Base-by-base conservation (phyloP, 2,888 invertebrate genomes). In the Chrysodeixis includens region DNA sequence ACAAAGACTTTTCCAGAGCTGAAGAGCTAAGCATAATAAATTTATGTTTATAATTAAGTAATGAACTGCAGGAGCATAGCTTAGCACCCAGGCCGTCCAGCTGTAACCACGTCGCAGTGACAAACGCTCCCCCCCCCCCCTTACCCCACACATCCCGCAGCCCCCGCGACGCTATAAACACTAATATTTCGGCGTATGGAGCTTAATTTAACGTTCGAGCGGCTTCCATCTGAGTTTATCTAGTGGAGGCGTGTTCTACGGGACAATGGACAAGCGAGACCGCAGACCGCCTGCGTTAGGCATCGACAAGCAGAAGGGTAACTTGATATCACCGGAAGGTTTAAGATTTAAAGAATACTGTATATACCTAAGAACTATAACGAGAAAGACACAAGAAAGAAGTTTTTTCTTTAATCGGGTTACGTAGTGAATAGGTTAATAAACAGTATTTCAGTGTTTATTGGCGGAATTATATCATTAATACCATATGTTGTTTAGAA, bases 181-280 rank as follows among this genome's bases (percentile, higher is more conserved):
- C 30, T 18, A 46, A 46, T 46, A 18, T 49, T 40, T 49, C 44
- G 49, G 51, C 18, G 46, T 46, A 20, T 18, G 46, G 62, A 60
- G 56, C 60, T 62, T 66, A 49, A 75, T 78, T 67, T 63, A 67
- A 64, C 76, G 63, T 68, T 67, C 62, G 71, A 56, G 22, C 51
- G 61, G 56, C 51, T 62, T 56, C 71, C 55, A 54, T 8, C 65
- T 60, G n/a, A 44, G 64, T 53, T 61, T 60, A 46, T 46, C 40
- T 56, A 54, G 61, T 26, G 35, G 18, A 18, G 10, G 8, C 59
- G 51, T 40, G 63, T 63, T 56, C 53, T 40, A 74, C 9, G 35
- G 53, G 18, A 63, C 74, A 76, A 71, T 63, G 30, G 56, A 53
- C n/a, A 46, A 16, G 22, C 16, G 40, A 12, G 40, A 44, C 30